phyloP scores from a whole-genome alignment of 2,888 invertebrate species.

The Pammene fasciana region DNA sequence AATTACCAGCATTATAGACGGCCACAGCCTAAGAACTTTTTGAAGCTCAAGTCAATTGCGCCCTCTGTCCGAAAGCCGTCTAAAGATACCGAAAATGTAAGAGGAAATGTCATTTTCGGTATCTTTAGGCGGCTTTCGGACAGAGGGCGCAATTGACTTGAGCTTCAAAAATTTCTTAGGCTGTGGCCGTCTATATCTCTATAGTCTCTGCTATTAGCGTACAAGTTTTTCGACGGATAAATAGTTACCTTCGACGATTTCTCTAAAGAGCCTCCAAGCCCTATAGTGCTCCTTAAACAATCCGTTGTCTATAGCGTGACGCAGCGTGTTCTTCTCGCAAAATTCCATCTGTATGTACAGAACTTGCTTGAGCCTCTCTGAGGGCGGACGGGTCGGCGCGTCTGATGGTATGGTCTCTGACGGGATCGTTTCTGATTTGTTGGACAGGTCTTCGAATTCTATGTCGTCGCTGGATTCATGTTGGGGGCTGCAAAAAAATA shows the following conservation, averaged over 20 bases:
- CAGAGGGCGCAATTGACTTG: too few relatives aligned
- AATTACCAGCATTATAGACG: too few relatives aligned
- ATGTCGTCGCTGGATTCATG: constrained; percentile 85
- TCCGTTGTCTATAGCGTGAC: constrained; percentile 93
- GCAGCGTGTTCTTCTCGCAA: constrained; percentile 95
- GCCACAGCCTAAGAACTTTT: too few relatives aligned
- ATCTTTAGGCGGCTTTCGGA: too few relatives aligned
- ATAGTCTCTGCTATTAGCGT: too few relatives aligned
- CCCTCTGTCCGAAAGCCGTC: too few relatives aligned
- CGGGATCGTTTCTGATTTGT: constrained; percentile 64
- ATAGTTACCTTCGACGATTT: constrained; percentile 89
- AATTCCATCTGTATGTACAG: constrained; percentile 99
- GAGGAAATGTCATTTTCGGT: too few relatives aligned
- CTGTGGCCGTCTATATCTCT: too few relatives aligned
- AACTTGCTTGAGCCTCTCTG: constrained; percentile 78
- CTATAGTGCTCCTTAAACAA: constrained; percentile 89
- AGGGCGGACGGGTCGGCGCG: constrained; percentile 51
- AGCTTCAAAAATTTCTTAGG: too few relatives aligned
- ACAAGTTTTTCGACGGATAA: not conserved
- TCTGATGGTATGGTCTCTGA: constrained; percentile 61
- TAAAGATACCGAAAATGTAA: too few relatives aligned
- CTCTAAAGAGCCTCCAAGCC: constrained; percentile 96
- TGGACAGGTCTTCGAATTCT: constrained; percentile 83
- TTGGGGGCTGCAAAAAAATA: constrained; percentile 63
- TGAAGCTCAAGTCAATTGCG: too few relatives aligned